Percentiles rank a stretch among this genome's conserved stretches.
Conservation (phyloP, 2,797 vertebrate species). For the Carapus acus region DNA sequence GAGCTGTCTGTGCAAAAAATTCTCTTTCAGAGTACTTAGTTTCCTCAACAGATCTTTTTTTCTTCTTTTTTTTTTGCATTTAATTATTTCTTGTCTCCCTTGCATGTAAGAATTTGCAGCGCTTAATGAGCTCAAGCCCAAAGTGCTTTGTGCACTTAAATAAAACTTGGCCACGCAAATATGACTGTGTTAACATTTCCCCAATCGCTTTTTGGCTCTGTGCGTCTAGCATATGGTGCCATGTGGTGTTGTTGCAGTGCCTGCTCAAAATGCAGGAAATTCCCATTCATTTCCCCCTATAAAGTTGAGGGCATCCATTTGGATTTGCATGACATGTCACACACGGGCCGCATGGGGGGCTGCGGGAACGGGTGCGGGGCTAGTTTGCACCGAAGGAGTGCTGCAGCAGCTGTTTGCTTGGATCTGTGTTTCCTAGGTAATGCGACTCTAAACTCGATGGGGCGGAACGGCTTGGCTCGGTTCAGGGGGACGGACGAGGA, state of each 20-base stretch:
- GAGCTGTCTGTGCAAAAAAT: too few species aligned
- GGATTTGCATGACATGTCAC: slow-evolving; percentile 65
- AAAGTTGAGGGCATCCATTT: slow-evolving; percentile 60
- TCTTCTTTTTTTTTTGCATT: background rate
- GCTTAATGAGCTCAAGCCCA: slow-evolving; percentile 12
- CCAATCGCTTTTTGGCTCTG: slow-evolving; percentile 44
- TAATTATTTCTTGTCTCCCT: slow-evolving; percentile 2
- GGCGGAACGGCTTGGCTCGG: slow-evolving; percentile 51
- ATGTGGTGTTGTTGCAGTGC: slow-evolving; percentile 60
- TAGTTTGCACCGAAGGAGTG: slow-evolving; percentile 36
- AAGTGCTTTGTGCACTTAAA: slow-evolving; percentile 36
- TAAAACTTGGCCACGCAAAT: slow-evolving; percentile 43
- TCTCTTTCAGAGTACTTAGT: too few species aligned
- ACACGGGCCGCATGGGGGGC: slow-evolving; percentile 53
- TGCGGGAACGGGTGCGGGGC: slow-evolving; percentile 39
- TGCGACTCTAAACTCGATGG: slow-evolving; percentile 61
- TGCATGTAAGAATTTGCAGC: background rate
- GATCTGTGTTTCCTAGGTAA: slow-evolving; percentile 51
- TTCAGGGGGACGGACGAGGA: slow-evolving; percentile 29
- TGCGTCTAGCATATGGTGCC: slow-evolving; percentile 62
- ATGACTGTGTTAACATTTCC: slow-evolving; percentile 53
- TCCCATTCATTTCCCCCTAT: slow-evolving; percentile 54
- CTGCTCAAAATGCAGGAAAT: slow-evolving; percentile 60
- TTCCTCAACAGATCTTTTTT: background rate
- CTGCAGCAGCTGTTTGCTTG: slow-evolving; percentile 63